Percentiles rank a stretch among this genome's conserved stretches.
These are phyloP conservation scores for Periplaneta americana DNA, from an alignment of 1,140 invertebrate genomes.

Conservation along the genomic window DNA sequence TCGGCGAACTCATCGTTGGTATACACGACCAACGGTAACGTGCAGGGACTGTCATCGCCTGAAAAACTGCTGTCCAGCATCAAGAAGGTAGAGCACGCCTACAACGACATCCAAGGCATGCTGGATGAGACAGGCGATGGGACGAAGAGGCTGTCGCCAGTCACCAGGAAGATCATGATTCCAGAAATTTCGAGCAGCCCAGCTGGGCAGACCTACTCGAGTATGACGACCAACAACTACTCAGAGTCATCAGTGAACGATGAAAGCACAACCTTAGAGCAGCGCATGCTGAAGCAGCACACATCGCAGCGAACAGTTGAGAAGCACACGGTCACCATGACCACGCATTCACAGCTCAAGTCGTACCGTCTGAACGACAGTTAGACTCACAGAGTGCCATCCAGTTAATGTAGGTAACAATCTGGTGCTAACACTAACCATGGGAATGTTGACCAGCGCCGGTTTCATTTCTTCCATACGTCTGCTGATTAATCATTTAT, in stretches of 20 bases:
- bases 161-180: neutral
- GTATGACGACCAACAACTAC: constrained; percentile 4
- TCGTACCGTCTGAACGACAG: constrained; percentile 5
- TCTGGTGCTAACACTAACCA: neutral
- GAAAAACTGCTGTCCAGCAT: constrained; percentile 15
- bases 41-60: neutral
- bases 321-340: constrained; percentile 11
- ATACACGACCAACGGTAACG: neutral
- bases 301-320: constrained; percentile 10
- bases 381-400: neutral
- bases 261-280: constrained; percentile 1
- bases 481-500: neutral
- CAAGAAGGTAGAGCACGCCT: constrained; percentile 6
- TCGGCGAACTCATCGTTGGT: neutral
- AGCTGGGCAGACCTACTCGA: neutral
- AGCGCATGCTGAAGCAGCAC: constrained; percentile 15
- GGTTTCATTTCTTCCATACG: neutral
- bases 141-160: neutral
- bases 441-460: neutral
- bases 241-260: constrained; percentile 4
- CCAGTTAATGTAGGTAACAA: neutral
- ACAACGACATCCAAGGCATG: constrained; percentile 13
- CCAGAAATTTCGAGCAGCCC: neutral
- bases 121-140: constrained; percentile 10
- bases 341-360: neutral